Conservation (phyloP, 1,140 invertebrate genomes). For the Scaptomyza graminum region DNA sequence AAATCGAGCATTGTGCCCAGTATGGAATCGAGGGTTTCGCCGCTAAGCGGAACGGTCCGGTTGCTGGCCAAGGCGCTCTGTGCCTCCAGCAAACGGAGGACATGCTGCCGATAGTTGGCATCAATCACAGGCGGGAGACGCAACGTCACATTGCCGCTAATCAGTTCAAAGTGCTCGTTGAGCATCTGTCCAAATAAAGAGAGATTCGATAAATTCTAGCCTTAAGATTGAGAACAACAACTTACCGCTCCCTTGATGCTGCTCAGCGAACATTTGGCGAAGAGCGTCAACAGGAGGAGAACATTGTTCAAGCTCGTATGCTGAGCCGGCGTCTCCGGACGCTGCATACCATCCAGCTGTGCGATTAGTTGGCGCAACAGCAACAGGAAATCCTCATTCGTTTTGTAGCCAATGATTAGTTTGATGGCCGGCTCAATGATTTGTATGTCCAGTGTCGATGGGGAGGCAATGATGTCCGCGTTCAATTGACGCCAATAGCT, state of each 20-base stretch:
- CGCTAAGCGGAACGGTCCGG: constrained; percentile 66
- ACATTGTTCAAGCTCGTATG: constrained; percentile 56
- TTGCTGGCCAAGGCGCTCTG: constrained; percentile 66
- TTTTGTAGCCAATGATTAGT: constrained; percentile 77
- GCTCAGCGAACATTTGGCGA: constrained; percentile 74
- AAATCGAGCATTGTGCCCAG: constrained; percentile 66
- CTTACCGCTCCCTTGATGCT: constrained; percentile 75
- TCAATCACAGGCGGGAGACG: constrained; percentile 47
- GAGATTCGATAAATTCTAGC: neutral
- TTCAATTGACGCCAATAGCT: constrained; percentile 74
- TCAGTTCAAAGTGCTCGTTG: constrained; percentile 73
- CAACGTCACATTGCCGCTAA: constrained; percentile 48
- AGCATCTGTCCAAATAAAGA: constrained; percentile 61
- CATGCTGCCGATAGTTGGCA: constrained; percentile 27
- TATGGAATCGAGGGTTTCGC: constrained; percentile 70
- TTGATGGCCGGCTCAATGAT: constrained; percentile 63
- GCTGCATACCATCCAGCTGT: constrained; percentile 48
- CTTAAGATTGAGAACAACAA: neutral
- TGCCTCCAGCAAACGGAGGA: constrained; percentile 51
- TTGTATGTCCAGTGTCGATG: constrained; percentile 22
- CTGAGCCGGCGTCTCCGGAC: constrained; percentile 35
- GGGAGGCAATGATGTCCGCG: constrained; percentile 57
- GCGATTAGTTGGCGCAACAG: constrained; percentile 41
- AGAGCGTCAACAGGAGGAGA: constrained; percentile 52
- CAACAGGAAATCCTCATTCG: constrained; percentile 74